Evolutionary conservation across 1,140 invertebrate species (phyloP), one percentile per base, ranked within the genome.

Genomic region (Neodiprion pinetum): DNA sequence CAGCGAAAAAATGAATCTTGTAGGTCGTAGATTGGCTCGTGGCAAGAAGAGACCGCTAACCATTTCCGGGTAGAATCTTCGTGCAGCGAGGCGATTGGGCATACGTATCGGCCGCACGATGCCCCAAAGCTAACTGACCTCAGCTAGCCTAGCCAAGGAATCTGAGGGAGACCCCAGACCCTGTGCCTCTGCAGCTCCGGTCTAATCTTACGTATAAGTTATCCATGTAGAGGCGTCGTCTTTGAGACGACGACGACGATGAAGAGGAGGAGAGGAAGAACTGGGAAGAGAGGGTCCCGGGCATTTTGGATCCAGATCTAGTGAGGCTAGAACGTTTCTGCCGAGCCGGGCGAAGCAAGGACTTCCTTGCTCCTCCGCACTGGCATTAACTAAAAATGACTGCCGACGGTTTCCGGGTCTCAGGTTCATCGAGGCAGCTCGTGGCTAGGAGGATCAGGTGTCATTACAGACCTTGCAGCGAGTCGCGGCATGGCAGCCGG

Each of bases 71-170:
- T 87, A 80, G 83, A 85, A 82, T 79, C 79, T 82, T 86, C 81
- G 28, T 40, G 28, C 81, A 78, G 78, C 77, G 80, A 79, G 79
- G 79, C 75, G 79, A 80, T 81, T 80, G 28, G 76, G 86, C 28
- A 40, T 40, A 40, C 28, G 28, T 86, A 87, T 86, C 86, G 84
- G 80, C 79, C 76, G 83, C 84, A 85, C 83, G 84, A 88, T 88
- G 87, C 87, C 87, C 86, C 81, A 87, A 86, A 88, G 87, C 87
- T 78, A 85, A 76, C 84, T 88, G 87, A 87, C 86, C 86, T 84
- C 83, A 72, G 73, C 78, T 72, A 67, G 53, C 71, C 14, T 7
- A 48, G 40, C 48, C 72, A 71, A 76, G 74, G 73, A 48, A 79
- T 78, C 80, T 77, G 78, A 80, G 77, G 79, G 73, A 72, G 78